Conservation (phyloP, 2,888 invertebrate species). For the Rotaria macrura region DNA sequence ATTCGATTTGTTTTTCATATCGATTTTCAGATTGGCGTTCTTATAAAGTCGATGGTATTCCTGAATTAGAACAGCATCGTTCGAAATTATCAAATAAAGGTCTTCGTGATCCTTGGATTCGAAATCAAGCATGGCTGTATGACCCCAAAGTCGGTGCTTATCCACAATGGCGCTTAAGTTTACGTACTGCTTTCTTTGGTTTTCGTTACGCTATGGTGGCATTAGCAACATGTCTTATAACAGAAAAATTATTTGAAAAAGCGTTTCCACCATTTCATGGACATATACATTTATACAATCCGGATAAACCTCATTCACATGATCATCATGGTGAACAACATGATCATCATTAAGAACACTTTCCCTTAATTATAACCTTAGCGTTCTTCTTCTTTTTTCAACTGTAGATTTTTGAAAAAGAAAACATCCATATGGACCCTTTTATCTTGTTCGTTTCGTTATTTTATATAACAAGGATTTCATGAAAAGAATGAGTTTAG, state of each 20-base stretch:
- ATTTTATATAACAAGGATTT: background rate
- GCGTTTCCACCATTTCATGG: background rate
- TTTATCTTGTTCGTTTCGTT: background rate
- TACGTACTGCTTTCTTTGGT: background rate
- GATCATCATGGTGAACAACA: background rate
- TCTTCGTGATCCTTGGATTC: conserved; percentile 33
- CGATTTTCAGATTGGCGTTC: conserved; percentile 29
- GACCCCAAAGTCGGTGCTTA: conserved; percentile 25
- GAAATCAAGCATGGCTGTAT: conserved; percentile 33
- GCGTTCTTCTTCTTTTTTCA: background rate
- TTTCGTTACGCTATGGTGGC: background rate
- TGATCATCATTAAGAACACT: background rate
- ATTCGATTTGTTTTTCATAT: background rate
- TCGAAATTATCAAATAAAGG: conserved; percentile 14
- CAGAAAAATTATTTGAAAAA: background rate
- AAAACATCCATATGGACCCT: background rate
- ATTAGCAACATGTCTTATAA: background rate
- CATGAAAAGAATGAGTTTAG: background rate
- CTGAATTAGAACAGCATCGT: conserved; percentile 22
- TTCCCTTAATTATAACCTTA: background rate
- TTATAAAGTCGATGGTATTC: conserved; percentile 26
- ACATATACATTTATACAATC: conserved; percentile 16
- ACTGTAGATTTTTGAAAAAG: background rate
- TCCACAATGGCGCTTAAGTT: conserved; percentile 1
- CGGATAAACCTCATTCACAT: background rate